A percentile compares a stretch with the other conserved stretches of the same genome.
Conservation (phyloP, 2,113 vertebrate species). For the Alouatta palliata region DNA sequence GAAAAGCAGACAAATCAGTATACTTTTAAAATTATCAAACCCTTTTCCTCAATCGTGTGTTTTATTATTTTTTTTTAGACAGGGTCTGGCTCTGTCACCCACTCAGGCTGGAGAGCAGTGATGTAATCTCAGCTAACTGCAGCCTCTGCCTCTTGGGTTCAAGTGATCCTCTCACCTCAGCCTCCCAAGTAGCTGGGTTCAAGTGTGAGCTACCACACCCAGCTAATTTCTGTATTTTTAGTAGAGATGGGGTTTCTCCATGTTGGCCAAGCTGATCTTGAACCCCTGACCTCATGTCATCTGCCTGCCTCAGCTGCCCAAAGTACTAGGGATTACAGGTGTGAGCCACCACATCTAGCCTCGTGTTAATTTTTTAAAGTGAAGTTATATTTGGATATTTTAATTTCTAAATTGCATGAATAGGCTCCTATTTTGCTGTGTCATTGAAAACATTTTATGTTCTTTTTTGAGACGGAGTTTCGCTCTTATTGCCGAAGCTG, state of each 20-base stretch:
- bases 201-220: not conserved
- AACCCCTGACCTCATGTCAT: not conserved
- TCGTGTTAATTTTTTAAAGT: not conserved
- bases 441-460: constrained; percentile 14
- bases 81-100: not conserved
- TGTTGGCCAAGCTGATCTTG: not conserved
- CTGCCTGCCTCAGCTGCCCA: not conserved
- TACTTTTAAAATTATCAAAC: not conserved
- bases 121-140: not conserved
- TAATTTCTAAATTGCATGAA: constrained; percentile 36
- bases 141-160: not conserved
- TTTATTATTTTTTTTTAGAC: not conserved
- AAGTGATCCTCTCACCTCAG: not conserved
- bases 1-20: not conserved
- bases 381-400: constrained; percentile 29
- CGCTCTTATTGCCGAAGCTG: no score
- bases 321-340: not conserved
- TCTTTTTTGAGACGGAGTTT: no score
- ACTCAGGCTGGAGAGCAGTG: not conserved
- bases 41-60: not conserved
- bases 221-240: not conserved
- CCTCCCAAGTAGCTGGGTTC: not conserved
- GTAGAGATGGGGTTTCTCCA: not conserved
- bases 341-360: not conserved
- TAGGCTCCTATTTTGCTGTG: constrained; percentile 41